Base-by-base conservation (phyloP, 1,140 invertebrate genomes). In the Musca domestica region DNA sequence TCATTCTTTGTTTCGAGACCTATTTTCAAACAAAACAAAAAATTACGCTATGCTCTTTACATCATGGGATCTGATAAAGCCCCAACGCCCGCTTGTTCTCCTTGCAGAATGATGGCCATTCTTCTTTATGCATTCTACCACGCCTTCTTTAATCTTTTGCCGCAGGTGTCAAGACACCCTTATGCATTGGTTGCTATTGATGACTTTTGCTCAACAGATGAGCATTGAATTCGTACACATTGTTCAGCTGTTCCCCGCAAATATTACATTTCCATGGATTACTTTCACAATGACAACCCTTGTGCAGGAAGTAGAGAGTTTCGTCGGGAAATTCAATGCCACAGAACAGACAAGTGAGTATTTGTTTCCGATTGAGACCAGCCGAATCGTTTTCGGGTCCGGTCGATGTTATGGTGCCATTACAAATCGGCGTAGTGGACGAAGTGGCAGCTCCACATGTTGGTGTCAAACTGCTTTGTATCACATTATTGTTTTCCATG, bases 251-350 rank as follows among this genome's bases (percentile, higher is more conserved):
- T 82, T 95, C 92, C 25, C 95, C 95, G 82, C 96, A 98, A 72
- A 98, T 94, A 85, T 98, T 98, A 83, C 96, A 98, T 83, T 95
- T 95, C 95, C 95, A 98, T 0, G 96, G 95, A 85, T 98, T 96
- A 70, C 94, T 92, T 74, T 97, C 93, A 71, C 94, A 95, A 85
- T 98, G 96, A 81, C 96, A 94, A 70, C 95, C 95, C 85, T 97
- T 98, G 85, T 98, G 96, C 58, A 98, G 86, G 83, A 98, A 95
- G 84, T 98, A 98, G 30, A 98, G 86, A 0, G 95, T 98, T 76
- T 93, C 92, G 84, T 98, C 95, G 2, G 94, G 93, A 83, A 97
- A 98, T 7, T 94, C 90, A 70, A 98, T 97, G 70, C 93, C 91
- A 83, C 96, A 98, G 80, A 94, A 95, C 19, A 88, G 86, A 80